Conservation (phyloP, 2,888 invertebrate species). For the Junonia oenone region DNA sequence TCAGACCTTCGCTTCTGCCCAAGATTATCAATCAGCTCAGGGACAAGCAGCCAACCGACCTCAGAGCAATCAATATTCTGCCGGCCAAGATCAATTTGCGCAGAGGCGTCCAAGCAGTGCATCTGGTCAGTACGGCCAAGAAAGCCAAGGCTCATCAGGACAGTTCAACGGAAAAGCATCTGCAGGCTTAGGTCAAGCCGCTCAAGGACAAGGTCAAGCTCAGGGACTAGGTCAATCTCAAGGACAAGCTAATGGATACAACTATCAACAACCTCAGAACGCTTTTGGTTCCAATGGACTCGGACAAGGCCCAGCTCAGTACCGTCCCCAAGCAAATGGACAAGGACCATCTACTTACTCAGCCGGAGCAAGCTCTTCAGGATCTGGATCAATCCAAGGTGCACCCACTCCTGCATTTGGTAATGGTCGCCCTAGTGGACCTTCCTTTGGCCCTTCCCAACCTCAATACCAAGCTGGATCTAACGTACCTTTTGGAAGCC, state of each 20-base stretch:
- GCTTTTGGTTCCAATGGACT: not conserved
- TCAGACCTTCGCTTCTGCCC: slow-evolving; percentile 14
- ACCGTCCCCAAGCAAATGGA: slow-evolving; percentile 4
- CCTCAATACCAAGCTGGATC: slow-evolving; percentile 1
- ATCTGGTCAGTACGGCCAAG: not conserved
- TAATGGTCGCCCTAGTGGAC: not conserved
- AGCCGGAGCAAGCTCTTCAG: not conserved
- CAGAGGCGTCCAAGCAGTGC: not conserved
- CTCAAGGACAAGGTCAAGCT: slow-evolving; percentile 7
- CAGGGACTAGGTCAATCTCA: slow-evolving; percentile 9
- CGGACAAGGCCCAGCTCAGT: slow-evolving; percentile 6
- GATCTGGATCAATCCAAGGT: slow-evolving; percentile 5
- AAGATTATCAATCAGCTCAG: not conserved
- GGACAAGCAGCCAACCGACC: slow-evolving; percentile 2
- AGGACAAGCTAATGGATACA: slow-evolving; percentile 20
- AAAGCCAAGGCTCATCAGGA: not conserved
- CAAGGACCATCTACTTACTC: slow-evolving; percentile 4
- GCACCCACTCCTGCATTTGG: not conserved
- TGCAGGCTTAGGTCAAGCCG: not conserved
- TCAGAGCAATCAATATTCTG: slow-evolving; percentile 11
- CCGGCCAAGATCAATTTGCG: slow-evolving; percentile 7
- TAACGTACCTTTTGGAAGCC: not conserved
- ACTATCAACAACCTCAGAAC: slow-evolving; percentile 23
- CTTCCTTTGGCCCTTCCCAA: not conserved
- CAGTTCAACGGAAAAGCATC: not conserved